phyloP scores from a whole-genome alignment of 2,113 vertebrate species.

The Oplegnathus fasciatus region DNA sequence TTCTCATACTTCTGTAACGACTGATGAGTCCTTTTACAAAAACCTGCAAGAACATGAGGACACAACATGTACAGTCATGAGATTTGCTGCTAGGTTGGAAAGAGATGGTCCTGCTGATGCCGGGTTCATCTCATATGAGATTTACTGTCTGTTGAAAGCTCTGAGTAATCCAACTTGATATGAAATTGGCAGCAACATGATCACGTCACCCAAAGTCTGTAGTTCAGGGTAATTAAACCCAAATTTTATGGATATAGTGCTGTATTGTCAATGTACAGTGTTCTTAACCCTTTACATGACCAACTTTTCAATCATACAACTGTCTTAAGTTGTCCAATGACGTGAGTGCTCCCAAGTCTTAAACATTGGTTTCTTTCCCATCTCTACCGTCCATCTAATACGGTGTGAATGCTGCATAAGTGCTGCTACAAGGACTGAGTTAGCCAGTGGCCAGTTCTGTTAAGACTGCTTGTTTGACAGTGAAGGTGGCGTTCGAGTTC shows the following conservation, averaged over 20 bases:
- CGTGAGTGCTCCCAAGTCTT: neutral
- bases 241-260: neutral
- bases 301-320: neutral
- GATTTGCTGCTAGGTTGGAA: neutral
- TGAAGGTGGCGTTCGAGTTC: neutral
- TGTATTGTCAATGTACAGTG: neutral
- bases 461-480: neutral
- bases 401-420: neutral
- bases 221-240: too few species aligned
- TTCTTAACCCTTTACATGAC: neutral
- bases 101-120: neutral
- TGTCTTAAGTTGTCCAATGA: neutral
- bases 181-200: neutral
- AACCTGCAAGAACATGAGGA: constrained; percentile 52
- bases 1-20: constrained; percentile 83
- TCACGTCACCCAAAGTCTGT: too few species aligned
- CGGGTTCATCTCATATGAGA: neutral
- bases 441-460: neutral
- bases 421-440: neutral
- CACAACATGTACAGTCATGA: neutral
- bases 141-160: too few species aligned
- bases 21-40: constrained; percentile 65
- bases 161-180: neutral
- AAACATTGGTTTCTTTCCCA: neutral
- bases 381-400: neutral